Base-by-base conservation (phyloP, 1,140 invertebrate genomes). In the Globodera rostochiensis region DNA sequence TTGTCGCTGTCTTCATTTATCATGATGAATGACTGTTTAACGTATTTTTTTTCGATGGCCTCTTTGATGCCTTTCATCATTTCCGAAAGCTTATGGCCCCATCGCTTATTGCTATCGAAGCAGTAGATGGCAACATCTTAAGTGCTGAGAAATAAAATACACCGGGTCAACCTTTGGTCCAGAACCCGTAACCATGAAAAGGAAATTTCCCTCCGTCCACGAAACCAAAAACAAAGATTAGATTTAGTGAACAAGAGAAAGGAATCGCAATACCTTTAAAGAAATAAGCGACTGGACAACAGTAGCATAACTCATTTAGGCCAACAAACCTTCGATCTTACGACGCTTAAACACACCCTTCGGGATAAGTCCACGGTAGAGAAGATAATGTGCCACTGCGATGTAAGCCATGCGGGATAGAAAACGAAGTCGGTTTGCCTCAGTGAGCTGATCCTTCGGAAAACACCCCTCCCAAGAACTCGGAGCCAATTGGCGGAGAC, bases 31-130 rank as follows among this genome's bases (percentile, higher is more conserved):
- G 66, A 80, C 8, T 66, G 36, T 11, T 73, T 57, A 45, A 60
- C 83, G 60, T 82, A 82, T 84, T 82, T 83, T 3, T 49, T 21
- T 47, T 82, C 67, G 83, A 82, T 84, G 13, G 81, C 81, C 46
- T 82, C 82, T 45, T 69, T 73, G 53, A 82, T 46, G 4, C 81
- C 81, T 7, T 70, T 36, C 73, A 82, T 80, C 81, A 82, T 82
- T 25, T 82, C 83, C n/a, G 69, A 74, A 11, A 82, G 73, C 15
- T 82, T 82, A 8, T 21, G 19, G 8, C 81, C 81, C 81, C 81
- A 82, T 4, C 82, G 80, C 19, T 47, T 80, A n/a, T 57, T 57
- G 15, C 19, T 9, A 50, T 82, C 67, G 69, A 82, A 82, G 13
- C 57, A 67, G 83, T 82, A 73, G 50, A 82, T 57, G 19, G 75